A percentile compares a stretch with the other conserved stretches of the same genome.
These are phyloP conservation scores for Cavia aperea DNA, from an alignment of 2,113 vertebrate species.

Conservation along the genomic window DNA sequence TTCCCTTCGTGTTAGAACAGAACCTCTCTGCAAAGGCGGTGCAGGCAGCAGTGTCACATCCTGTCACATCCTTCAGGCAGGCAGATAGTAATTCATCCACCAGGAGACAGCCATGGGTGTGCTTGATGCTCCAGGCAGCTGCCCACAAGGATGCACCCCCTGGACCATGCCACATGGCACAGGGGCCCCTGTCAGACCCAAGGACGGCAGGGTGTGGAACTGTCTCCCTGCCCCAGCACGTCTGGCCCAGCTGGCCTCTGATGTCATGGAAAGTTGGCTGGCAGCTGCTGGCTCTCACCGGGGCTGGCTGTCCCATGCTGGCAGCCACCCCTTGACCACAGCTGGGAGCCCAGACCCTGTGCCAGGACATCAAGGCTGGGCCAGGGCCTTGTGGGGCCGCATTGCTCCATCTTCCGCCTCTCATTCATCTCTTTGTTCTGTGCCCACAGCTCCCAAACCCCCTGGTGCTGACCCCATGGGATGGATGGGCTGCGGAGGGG, in stretches of 20 bases:
- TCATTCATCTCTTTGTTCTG: conserved; percentile 47
- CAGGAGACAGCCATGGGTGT: neutral
- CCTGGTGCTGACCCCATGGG: neutral
- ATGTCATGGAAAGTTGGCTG: conserved; percentile 65
- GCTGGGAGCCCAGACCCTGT: neutral
- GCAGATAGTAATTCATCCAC: neutral
- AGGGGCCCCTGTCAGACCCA: neutral
- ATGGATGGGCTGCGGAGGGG: neutral
- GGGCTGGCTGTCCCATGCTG: conserved; percentile 20
- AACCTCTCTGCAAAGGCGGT: neutral
- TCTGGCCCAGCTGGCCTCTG: conserved; percentile 28
- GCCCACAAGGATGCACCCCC: fast-evolving
- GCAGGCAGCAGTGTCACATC: no score
- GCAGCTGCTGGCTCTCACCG: conserved; percentile 47
- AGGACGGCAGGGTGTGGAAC: neutral
- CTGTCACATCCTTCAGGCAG: fast-evolving
- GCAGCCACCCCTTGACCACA: conserved; percentile 34
- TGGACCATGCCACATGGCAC: neutral
- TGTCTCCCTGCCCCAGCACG: neutral
- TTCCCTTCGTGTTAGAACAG: neutral
- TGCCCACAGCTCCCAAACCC: neutral
- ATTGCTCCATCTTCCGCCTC: conserved; percentile 35
- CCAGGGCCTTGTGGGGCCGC: conserved; percentile 28
- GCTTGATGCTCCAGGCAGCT: neutral
- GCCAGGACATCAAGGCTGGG: conserved; percentile 15